phyloP scores from a whole-genome alignment of 2,888 invertebrate genomes.

The Noctua pronuba region DNA sequence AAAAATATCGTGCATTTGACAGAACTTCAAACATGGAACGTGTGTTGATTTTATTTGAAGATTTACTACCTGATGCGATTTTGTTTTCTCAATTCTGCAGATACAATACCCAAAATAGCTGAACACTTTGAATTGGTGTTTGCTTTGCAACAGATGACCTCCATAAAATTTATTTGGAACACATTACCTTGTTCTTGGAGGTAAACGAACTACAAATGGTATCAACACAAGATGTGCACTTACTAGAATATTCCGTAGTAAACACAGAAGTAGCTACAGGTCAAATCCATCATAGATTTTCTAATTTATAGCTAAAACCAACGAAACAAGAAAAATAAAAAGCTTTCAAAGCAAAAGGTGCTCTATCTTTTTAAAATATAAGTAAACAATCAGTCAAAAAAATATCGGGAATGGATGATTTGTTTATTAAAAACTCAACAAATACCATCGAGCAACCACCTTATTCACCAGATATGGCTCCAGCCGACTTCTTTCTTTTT shows the following conservation, averaged over 20 bases:
- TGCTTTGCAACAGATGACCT: conserved; percentile 15
- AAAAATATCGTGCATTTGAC: conserved; percentile 10
- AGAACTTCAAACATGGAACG: conserved; percentile 23
- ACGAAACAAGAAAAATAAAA: conserved; percentile 11
- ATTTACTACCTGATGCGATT: conserved; percentile 9
- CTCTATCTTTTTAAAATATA: too few species aligned
- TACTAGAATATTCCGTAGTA: conserved; percentile 1
- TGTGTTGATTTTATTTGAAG: conserved; percentile 13
- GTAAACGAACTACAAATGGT: conserved; percentile 55
- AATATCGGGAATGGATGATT: too few species aligned
- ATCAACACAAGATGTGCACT: conserved; percentile 22
- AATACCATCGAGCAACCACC: too few species aligned
- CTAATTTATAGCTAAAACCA: not conserved
- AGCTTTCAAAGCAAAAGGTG: not conserved
- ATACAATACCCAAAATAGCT: conserved; percentile 26
- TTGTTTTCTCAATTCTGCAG: conserved; percentile 24
- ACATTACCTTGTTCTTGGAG: conserved; percentile 19
- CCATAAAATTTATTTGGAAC: conserved; percentile 51
- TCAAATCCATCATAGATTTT: conserved; percentile 8
- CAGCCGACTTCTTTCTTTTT: too few species aligned
- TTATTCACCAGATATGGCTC: too few species aligned
- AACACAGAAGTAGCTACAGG: conserved; percentile 21
- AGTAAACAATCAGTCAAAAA: too few species aligned
- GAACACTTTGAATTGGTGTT: not conserved
- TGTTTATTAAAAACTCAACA: too few species aligned